Evolutionary conservation across 2,888 invertebrate species (phyloP).

Genomic region (Morinoia aosen): DNA sequence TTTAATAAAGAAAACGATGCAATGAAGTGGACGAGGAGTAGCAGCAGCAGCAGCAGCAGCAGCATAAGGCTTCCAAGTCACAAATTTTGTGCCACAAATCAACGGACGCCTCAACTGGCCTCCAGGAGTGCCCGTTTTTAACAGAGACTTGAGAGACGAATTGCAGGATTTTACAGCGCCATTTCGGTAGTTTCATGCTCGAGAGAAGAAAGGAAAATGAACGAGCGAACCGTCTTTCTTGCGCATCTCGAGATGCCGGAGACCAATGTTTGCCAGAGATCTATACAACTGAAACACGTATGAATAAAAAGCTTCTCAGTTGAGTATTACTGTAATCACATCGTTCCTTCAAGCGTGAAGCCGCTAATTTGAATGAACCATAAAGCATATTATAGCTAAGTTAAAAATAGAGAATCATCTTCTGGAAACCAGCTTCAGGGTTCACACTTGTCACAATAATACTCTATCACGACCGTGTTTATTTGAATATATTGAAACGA

Average conservation of each 20-base stretch:
- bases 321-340: background rate
- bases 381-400: background rate
- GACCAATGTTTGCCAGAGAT: background rate
- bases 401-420: too few relatives aligned
- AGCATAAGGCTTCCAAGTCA: background rate
- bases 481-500: too few relatives aligned
- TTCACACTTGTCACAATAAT: too few relatives aligned
- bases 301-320: background rate
- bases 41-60: background rate
- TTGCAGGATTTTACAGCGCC: background rate
- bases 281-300: background rate
- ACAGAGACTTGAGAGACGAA: background rate
- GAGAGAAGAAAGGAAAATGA: background rate
- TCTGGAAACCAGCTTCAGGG: too few relatives aligned
- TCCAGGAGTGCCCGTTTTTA: background rate
- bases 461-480: too few relatives aligned
- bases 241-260: background rate
- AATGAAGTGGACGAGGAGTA: background rate
- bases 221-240: background rate
- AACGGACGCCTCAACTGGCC: background rate
- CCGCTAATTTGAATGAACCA: background rate
- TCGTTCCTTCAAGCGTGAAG: background rate
- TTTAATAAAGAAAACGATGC: background rate
- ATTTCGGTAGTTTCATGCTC: background rate
- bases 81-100: constrained; percentile 9